Evolutionary conservation across 2,797 vertebrate species (phyloP), one percentile per base, ranked within the genome.

Genomic region (Myotis daubentonii): DNA sequence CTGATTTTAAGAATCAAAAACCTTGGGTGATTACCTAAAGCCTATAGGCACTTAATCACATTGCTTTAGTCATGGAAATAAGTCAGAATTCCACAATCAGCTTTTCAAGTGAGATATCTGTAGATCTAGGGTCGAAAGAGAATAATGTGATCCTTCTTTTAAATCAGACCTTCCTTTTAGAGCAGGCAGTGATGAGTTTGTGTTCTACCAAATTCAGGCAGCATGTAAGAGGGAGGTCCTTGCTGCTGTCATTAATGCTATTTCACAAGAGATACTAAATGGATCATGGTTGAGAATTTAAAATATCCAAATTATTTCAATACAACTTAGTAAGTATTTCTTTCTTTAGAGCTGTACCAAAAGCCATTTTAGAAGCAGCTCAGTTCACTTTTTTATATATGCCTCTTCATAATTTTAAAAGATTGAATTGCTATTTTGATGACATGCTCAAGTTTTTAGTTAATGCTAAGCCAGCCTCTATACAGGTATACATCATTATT

Each of bases 11-110:
- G 87, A 97, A 92, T 93, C 93, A 94, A 66, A 94, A 94, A 96
- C 85, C 90, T 87, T 87, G 38, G 85, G 79, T 94, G 97, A 96
- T 97, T 96, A 97, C 94, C 93, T 82, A 95, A 95, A 97, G 86
- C 96, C 92, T 96, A 78, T 81, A 92, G 96, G 92, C 96, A 94
- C 95, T 97, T 96, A 97, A 97, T 97, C 96, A 96, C 60, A 66
- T 92, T 94, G 55, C 94, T 97, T 95, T 92, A 92, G 88, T 93
- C 85, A 95, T 95, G 94, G 96, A 95, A 97, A 96, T 93, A 88
- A 96, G 88, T 93, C 90, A 95, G 30, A 68, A 96, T 95, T 30
- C 55, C 22, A 92, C 74, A 96, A 89, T 94, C 90, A 96, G 79
- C 92, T 95, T 95, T 97, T 65, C 55, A 96, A 88, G 36, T 62